phyloP scores from a whole-genome alignment of 1,140 invertebrate species.

The Anastrepha obliqua region DNA sequence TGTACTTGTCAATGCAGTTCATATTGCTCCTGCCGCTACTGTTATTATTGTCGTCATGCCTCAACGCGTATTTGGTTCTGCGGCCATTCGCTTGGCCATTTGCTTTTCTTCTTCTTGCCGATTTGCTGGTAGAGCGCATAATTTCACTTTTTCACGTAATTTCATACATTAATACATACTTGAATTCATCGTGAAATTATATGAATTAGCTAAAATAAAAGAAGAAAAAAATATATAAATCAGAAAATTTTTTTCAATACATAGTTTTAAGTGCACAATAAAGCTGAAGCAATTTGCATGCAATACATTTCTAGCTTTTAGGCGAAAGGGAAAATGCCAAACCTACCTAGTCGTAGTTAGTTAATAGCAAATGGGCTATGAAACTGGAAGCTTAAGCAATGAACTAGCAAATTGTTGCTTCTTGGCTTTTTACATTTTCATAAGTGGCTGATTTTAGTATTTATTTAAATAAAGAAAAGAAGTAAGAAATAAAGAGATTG shows the following conservation, averaged over 20 bases:
- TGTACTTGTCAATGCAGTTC: not conserved
- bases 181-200: constrained; percentile 25
- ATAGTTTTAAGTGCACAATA: not conserved
- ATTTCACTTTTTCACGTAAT: constrained; percentile 56
- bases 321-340: not conserved
- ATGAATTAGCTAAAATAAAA: constrained; percentile 14
- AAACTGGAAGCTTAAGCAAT: constrained; percentile 2
- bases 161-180: not conserved
- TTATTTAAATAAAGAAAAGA: not conserved
- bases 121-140: not conserved
- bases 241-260: too few species aligned
- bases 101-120: not conserved
- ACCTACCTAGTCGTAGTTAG: not conserved
- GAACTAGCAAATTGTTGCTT: not conserved
- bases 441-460: not conserved
- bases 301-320: not conserved
- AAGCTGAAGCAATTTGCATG: not conserved
- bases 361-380: not conserved
- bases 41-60: constrained; percentile 8
- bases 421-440: not conserved
- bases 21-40: not conserved
- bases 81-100: not conserved
- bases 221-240: not conserved
- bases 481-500: not conserved
- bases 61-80: not conserved